phyloP scores from a whole-genome alignment of 2,113 vertebrate genomes.

The Cacatua alba region DNA sequence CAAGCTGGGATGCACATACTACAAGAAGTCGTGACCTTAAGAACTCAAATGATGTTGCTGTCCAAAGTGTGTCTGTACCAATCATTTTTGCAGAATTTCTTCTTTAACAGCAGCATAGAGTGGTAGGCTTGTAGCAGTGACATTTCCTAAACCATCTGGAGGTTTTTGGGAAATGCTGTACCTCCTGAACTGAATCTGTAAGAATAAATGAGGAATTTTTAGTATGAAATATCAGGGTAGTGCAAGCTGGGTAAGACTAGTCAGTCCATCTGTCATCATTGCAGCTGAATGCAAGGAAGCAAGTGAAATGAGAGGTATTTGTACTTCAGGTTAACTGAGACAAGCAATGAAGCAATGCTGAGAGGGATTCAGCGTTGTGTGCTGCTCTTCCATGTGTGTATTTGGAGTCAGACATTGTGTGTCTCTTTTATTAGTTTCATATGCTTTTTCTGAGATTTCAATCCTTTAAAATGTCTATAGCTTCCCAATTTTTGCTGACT shows the following conservation, averaged over 20 bases:
- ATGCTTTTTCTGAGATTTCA: neutral
- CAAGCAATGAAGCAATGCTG: neutral
- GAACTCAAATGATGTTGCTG: neutral
- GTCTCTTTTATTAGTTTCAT: neutral
- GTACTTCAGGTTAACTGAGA: neutral
- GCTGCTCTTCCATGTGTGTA: neutral
- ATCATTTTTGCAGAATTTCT: neutral
- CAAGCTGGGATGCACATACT: neutral
- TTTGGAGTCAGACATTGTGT: neutral
- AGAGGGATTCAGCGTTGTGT: neutral
- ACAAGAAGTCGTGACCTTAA: accelerated
- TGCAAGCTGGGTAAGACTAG: neutral
- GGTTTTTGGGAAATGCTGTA: neutral
- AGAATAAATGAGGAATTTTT: neutral
- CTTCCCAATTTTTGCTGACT: neutral
- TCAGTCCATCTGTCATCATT: neutral
- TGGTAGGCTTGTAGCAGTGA: neutral
- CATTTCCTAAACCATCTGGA: neutral
- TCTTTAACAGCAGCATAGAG: neutral
- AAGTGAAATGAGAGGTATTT: neutral
- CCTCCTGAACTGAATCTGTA: neutral
- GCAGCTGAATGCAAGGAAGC: neutral
- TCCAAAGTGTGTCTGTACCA: neutral
- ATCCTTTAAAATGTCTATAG: neutral
- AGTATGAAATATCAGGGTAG: neutral